Base-by-base conservation (phyloP, 1,140 invertebrate species). In the silkworm (Bombyx mori) region DNA sequence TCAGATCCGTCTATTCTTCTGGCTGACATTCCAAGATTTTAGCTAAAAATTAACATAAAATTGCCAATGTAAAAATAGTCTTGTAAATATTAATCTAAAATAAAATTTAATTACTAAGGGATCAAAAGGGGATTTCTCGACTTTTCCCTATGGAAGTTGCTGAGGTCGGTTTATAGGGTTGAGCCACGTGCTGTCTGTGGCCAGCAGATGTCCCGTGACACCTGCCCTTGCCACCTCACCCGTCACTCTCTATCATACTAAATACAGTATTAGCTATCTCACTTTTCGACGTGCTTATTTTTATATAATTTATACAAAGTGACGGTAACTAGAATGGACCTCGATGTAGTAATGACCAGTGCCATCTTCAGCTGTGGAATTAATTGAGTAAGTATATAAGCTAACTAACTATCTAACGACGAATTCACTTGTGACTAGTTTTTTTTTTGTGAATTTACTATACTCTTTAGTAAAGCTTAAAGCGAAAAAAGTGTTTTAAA, bases 271-370 rank as follows among this genome's bases (percentile, higher is more conserved):
- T 75, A 65, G 55, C 57, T 65, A 59, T 66, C 84, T 81, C 70
- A 58, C 73, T 47, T 86, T 75, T 66, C 42, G 60, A 69, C 73
- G 71, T 78, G 72, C 79, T 80, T 79, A 83, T 82, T 84, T 85
- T 84, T 82, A 83, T 82, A 79, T 80, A 84, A 83, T 84, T 83
- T 86, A 84, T 83, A 82, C 79, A 73, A 73, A 77, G 71, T 82
- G 77, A 79, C 69, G 76, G 81, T 82, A 82, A 82, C 78, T 84
- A 84, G 83, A 78, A 79, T 79, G 79, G 75, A 73, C 76, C 81
- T 76, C 71, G 71, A 69, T 73, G 71, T 82, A 77, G 71, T 83
- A 82, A 81, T 84, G 77, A 73, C 72, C 75, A 73, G 63, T 72
- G 66, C 69, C 65, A 72, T 71, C 64, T 52, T 73, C 63, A 69